Base-by-base conservation (phyloP, 2,888 invertebrate genomes). In the Apodemia zela region DNA sequence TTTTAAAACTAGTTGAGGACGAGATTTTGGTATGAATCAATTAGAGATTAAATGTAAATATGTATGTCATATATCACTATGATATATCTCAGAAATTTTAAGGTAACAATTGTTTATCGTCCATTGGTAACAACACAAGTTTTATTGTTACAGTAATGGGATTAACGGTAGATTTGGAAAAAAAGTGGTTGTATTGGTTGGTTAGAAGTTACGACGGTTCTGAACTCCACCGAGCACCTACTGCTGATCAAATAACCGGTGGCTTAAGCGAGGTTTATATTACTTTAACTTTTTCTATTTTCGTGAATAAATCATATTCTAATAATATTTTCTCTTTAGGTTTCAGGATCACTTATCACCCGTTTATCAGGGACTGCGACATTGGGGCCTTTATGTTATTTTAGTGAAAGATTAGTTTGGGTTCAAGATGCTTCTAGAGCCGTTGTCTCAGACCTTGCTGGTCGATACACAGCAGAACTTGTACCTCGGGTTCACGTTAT, bases 331-430 rank as follows among this genome's bases (percentile, higher is more conserved):
- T 42, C 15, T 3, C 2, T 49, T n/a, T 68, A 92, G 92, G 80
- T 89, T 47, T 81, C 87, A n/a, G 80, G 82, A 13, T 81, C 89
- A 0, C 71, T 91, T 25, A 83, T 92, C 4, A 84, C 82, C 1
- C 83, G 85, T 38, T 71, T 91, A 51, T 75, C 84, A 0, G 89
- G 87, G 65, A 77, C 87, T 54, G 84, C 87, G 60, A 93, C 95
- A 63, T 93, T 94, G 72, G 96, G 96, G 7, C 95, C 96, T 0
- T 81, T 97, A 29, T 95, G 95, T 72, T 96, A 96, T 87, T 96
- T 96, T 80, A 95, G 97, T 68, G 95, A 95, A 47, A 94, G 97
- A 0, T 88, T 98, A 29, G 92, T 97, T 61, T 98, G 98, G 98
- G 92, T 97, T 1, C 95, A 95, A 74, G 95, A 95, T 65, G 93